Percentiles rank a stretch among this genome's conserved stretches.
Evolutionary conservation across 35 echinoderm and acorn worm species (phyloP).

Genomic region (Acanthaster planci): DNA sequence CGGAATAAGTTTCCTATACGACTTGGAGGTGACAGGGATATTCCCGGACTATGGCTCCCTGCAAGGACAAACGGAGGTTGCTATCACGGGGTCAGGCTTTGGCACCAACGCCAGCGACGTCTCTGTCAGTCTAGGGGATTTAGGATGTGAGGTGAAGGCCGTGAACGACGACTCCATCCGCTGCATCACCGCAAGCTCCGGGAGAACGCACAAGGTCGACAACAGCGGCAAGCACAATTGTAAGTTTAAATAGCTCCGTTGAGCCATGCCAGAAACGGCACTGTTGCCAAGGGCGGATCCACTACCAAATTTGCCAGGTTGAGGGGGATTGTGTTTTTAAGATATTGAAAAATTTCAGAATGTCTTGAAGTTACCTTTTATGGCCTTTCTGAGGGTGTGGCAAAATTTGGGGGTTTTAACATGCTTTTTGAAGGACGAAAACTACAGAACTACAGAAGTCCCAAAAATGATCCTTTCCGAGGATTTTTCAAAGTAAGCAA

Average conservation of each 20-base stretch:
- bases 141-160: conserved; percentile 30
- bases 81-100: conserved; percentile 63
- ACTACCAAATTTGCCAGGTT: no score
- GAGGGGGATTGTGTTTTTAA: no score
- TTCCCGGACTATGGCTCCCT: conserved; percentile 57
- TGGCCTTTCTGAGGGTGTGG: no score
- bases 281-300: no score
- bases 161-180: conserved; percentile 24
- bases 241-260: background rate
- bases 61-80: conserved; percentile 47
- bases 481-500: no score
- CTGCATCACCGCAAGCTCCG: background rate
- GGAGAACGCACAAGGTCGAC: conserved; percentile 23
- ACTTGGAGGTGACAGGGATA: conserved; percentile 42
- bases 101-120: conserved; percentile 33
- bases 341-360: no score
- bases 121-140: conserved; percentile 35
- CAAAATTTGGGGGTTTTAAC: no score
- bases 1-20: conserved; percentile 24
- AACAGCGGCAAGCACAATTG: conserved; percentile 65
- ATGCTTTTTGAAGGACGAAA: no score
- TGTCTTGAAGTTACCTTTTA: no score
- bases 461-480: no score
- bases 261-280: no score
- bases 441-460: no score